A percentile compares a stretch with the other conserved stretches of the same genome.
These are phyloP conservation scores for Sitodiplosis mosellana DNA, from an alignment of 1,140 invertebrate genomes.

Conservation along the genomic window DNA sequence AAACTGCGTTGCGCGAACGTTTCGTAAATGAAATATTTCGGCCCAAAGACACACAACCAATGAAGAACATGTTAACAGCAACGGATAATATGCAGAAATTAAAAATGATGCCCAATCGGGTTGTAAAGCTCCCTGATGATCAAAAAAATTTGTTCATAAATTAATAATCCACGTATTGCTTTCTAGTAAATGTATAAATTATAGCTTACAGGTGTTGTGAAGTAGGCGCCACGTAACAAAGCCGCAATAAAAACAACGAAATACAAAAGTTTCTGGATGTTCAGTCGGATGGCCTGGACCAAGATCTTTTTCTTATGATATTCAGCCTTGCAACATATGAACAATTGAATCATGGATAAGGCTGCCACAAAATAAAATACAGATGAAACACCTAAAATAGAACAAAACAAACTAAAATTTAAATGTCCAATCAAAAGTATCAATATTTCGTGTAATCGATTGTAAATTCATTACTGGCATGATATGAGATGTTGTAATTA, in stretches of 20 bases:
- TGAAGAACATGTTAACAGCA: constrained; percentile 74
- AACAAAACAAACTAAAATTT: constrained; percentile 51
- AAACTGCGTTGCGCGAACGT: constrained; percentile 72
- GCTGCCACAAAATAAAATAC: constrained; percentile 68
- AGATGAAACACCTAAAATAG: constrained; percentile 53
- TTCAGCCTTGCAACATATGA: constrained; percentile 66
- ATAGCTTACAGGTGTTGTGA: constrained; percentile 61
- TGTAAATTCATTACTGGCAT: constrained; percentile 26
- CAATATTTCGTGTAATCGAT: constrained; percentile 7
- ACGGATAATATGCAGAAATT: constrained; percentile 76
- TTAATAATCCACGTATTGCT: neutral
- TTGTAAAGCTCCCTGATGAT: constrained; percentile 56
- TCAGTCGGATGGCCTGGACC: constrained; percentile 62
- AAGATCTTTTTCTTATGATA: constrained; percentile 74
- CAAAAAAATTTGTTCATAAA: too few relatives aligned
- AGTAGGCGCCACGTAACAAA: constrained; percentile 69
- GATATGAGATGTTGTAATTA: constrained; percentile 40
- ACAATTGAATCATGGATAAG: constrained; percentile 71
- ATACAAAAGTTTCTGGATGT: constrained; percentile 82
- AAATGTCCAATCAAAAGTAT: too few relatives aligned
- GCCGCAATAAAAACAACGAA: constrained; percentile 76
- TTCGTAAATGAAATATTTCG: constrained; percentile 75
- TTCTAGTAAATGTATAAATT: neutral
- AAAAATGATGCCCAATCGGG: constrained; percentile 69
- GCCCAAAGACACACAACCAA: constrained; percentile 42